Conservation (phyloP, 2,888 invertebrate genomes). For the Dynastes hyllus region DNA sequence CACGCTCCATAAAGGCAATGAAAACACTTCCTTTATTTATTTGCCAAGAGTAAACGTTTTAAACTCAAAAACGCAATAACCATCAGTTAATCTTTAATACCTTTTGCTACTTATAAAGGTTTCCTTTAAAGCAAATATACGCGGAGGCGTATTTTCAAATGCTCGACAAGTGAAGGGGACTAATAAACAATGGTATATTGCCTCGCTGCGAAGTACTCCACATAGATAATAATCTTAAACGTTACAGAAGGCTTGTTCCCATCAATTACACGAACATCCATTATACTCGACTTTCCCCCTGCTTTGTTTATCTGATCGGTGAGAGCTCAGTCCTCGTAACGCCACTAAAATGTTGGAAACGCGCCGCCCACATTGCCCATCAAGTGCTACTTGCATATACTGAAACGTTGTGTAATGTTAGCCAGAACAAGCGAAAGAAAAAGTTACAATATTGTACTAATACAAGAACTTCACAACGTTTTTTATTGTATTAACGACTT, state of each 20-base stretch:
- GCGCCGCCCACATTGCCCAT: slow-evolving; percentile 10
- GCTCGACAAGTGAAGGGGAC: neutral
- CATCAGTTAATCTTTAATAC: no score
- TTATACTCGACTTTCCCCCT: slow-evolving; percentile 28
- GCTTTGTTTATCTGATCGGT: slow-evolving; percentile 37
- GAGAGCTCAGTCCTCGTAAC: slow-evolving; percentile 6
- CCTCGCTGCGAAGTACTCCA: neutral
- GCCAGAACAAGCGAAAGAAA: slow-evolving; percentile 16
- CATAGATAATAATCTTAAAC: slow-evolving; percentile 38
- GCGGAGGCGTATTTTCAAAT: no score
- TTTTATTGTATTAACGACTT: no score
- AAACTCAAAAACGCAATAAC: no score
- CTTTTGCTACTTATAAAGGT: no score
- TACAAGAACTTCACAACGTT: no score
- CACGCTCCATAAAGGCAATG: no score
- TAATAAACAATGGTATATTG: slow-evolving; percentile 41
- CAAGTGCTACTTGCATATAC: neutral
- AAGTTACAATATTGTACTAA: neutral
- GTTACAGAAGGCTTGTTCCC: slow-evolving; percentile 30
- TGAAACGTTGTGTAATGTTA: slow-evolving; percentile 17
- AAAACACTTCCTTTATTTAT: no score
- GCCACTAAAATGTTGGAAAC: neutral
- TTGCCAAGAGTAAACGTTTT: no score
- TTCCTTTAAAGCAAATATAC: no score
- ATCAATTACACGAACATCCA: slow-evolving; percentile 35